A percentile compares a stretch with the other conserved stretches of the same genome.
phyloP scores from a whole-genome alignment of 2,113 vertebrate species.

The Engystomops pustulosus region DNA sequence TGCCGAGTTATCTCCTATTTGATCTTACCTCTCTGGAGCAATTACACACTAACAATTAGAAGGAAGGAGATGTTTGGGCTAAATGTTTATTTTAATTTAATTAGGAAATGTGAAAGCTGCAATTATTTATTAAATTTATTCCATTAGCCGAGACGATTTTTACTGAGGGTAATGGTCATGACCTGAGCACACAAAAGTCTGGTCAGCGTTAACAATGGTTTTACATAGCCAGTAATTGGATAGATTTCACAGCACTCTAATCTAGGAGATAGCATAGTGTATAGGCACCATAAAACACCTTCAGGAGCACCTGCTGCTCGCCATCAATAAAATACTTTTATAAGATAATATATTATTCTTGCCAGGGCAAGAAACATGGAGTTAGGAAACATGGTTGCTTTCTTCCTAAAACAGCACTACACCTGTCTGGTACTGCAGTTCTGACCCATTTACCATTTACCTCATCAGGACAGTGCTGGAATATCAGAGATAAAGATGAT shows the following conservation, averaged over 20 bases:
- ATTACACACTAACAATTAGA: conserved; percentile 47
- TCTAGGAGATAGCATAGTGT: conserved; percentile 1
- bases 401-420: too few species aligned
- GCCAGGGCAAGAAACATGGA: too few species aligned
- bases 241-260: background rate
- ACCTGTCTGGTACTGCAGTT: too few species aligned
- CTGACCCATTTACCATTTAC: too few species aligned
- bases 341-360: too few species aligned
- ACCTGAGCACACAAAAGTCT: conserved; percentile 1
- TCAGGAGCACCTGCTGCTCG: too few species aligned
- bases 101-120: conserved; percentile 18
- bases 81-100: conserved; percentile 47
- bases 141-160: background rate
- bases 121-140: conserved; percentile 33
- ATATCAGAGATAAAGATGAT: too few species aligned
- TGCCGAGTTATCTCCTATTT: conserved; percentile 34
- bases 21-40: conserved; percentile 34
- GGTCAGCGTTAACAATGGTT: conserved; percentile 2
- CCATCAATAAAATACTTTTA: too few species aligned
- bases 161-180: background rate
- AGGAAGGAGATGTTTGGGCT: conserved; percentile 41
- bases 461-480: too few species aligned
- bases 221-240: conserved; percentile 18
- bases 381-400: too few species aligned
- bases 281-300: background rate